Percentiles rank a stretch among this genome's conserved stretches.
Evolutionary conservation across 2,113 vertebrate genomes (phyloP).

Genomic region (Amphiprion percula): DNA sequence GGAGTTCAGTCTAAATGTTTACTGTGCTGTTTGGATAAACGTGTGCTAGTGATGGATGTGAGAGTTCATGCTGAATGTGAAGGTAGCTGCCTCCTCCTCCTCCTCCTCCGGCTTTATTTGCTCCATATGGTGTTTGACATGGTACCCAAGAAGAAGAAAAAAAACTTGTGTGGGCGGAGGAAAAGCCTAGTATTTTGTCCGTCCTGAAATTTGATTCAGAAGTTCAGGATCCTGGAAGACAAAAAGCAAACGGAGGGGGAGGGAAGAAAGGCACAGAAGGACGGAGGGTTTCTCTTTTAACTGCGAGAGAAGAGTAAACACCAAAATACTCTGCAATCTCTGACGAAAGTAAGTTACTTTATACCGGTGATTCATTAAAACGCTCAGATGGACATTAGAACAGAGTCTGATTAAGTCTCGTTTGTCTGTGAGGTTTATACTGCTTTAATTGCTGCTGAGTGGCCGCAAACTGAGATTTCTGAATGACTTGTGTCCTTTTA

Average conservation of each 20-base stretch:
- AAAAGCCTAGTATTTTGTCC: slow-evolving; percentile 82
- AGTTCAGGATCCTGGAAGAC: slow-evolving; percentile 80
- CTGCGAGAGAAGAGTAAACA: slow-evolving; percentile 51
- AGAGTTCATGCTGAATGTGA: slow-evolving; percentile 54
- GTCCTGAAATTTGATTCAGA: slow-evolving; percentile 87
- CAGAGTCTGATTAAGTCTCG: neutral
- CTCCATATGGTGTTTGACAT: slow-evolving; percentile 85
- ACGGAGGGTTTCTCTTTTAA: slow-evolving; percentile 34
- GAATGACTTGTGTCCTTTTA: slow-evolving; percentile 45
- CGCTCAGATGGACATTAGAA: neutral
- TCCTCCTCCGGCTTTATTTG: slow-evolving; percentile 72
- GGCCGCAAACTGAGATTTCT: slow-evolving; percentile 28
- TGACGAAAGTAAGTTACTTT: slow-evolving; percentile 71
- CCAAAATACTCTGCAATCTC: slow-evolving; percentile 48
- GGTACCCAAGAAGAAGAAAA: slow-evolving; percentile 64
- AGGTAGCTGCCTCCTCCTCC: slow-evolving; percentile 58
- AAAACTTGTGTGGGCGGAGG: slow-evolving; percentile 75
- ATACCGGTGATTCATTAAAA: neutral
- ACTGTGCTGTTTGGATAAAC: slow-evolving; percentile 53
- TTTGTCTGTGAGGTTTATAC: neutral
- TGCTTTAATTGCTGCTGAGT: slow-evolving; percentile 39
- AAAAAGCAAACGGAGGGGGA: slow-evolving; percentile 79
- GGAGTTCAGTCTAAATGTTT: slow-evolving; percentile 57
- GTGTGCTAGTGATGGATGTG: slow-evolving; percentile 45
- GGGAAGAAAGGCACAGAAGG: slow-evolving; percentile 61